Evolutionary conservation across 2,888 invertebrate species (phyloP).

Genomic region (Oscheius sp.): DNA sequence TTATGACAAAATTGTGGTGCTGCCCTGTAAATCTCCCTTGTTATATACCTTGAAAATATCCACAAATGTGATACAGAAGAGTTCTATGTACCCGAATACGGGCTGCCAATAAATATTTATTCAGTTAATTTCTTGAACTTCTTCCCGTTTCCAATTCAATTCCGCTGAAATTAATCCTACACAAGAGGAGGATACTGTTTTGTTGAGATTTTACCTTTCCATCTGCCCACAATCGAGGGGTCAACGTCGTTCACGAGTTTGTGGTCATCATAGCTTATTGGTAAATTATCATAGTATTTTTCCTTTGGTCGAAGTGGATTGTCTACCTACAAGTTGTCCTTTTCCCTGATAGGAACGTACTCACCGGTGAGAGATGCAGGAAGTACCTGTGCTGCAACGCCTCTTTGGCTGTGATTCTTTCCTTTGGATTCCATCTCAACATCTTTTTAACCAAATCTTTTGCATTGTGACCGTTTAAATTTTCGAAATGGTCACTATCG

Average conservation of each 20-base stretch:
- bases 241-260: background rate
- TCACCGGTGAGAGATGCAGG: constrained; percentile 6
- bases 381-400: constrained; percentile 21
- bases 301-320: background rate
- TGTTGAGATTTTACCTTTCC: background rate
- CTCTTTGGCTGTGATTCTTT: constrained; percentile 1
- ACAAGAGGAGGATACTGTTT: background rate
- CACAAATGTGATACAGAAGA: constrained; percentile 14
- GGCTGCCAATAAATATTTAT: constrained; percentile 2
- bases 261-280: background rate
- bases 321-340: background rate
- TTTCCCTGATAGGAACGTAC: background rate
- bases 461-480: constrained; percentile 24
- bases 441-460: constrained; percentile 16
- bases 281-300: constrained; percentile 11
- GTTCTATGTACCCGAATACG: constrained; percentile 8
- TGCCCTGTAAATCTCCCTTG: background rate
- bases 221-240: background rate
- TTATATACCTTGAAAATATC: background rate
- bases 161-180: background rate
- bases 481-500: background rate
- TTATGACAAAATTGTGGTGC: constrained; percentile 29
- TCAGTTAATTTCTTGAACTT: background rate
- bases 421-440: constrained; percentile 29
- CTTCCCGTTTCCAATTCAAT: background rate